Evolutionary conservation across 2,797 vertebrate genomes (phyloP).

Genomic region (Coccyzus lansbergi): DNA sequence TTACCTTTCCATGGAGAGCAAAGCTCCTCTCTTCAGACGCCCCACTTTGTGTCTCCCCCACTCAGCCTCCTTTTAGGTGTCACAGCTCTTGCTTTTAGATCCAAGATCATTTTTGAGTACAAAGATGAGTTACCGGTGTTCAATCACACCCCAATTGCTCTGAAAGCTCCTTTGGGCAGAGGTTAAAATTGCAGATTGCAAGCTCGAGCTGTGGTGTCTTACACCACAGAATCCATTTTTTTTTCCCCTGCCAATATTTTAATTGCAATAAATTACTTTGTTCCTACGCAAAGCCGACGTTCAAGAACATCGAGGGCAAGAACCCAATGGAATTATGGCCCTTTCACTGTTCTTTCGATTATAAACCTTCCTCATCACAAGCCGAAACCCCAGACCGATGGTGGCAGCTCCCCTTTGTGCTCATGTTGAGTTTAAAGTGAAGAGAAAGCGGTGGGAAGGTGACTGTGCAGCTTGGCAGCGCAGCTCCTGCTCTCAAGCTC

Average conservation of each 20-base stretch:
- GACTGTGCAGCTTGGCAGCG: background rate
- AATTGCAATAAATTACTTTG: background rate
- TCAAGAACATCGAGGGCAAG: slow-evolving; percentile 40
- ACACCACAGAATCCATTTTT: background rate
- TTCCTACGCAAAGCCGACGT: background rate
- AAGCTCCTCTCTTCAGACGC: background rate
- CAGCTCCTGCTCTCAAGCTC: background rate
- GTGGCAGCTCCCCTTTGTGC: background rate
- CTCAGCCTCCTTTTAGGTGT: background rate
- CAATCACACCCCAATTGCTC: background rate
- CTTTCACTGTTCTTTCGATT: background rate
- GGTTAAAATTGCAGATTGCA: background rate
- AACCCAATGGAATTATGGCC: background rate
- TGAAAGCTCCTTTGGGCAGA: background rate
- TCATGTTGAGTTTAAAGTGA: background rate
- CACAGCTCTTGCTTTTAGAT: background rate
- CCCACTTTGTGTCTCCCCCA: background rate
- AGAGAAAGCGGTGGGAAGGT: background rate
- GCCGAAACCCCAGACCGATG: background rate
- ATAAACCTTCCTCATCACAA: background rate
- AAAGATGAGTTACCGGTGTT: background rate
- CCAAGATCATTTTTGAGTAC: slow-evolving; percentile 19
- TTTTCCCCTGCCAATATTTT: background rate
- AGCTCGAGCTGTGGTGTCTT: background rate
- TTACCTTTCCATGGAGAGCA: background rate